Evolutionary conservation across 35 echinoderm and acorn worm genomes (phyloP).

Genomic region (Hemicentrotus pulcherrimus): DNA sequence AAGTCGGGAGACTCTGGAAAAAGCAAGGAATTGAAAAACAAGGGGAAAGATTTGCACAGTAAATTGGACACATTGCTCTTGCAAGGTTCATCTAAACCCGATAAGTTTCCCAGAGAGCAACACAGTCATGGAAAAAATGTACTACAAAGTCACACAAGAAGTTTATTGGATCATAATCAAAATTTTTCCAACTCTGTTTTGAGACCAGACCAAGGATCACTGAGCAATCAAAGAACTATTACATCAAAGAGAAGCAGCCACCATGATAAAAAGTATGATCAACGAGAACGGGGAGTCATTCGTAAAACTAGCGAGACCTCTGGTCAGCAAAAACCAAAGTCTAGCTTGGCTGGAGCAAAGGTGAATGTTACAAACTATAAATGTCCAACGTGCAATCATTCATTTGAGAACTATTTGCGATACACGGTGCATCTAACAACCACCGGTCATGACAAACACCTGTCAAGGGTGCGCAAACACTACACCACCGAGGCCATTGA

Average conservation of each 20-base stretch:
- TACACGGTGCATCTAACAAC: slow-evolving; percentile 77
- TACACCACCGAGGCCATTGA: slow-evolving; percentile 58
- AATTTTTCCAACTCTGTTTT: slow-evolving; percentile 3
- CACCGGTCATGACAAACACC: slow-evolving; percentile 67
- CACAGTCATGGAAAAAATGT: not conserved
- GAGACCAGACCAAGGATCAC: not conserved
- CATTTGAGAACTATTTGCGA: slow-evolving; percentile 77
- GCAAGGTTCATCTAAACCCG: slow-evolving; percentile 23
- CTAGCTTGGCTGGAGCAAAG: not conserved
- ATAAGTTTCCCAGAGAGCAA: slow-evolving; percentile 24
- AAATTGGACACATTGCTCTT: slow-evolving; percentile 18
- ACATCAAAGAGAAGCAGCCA: not conserved
- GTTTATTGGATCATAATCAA: slow-evolving; percentile 28
- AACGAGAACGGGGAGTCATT: not conserved
- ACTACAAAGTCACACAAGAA: not conserved
- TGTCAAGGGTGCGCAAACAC: slow-evolving; percentile 46
- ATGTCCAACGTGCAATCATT: slow-evolving; percentile 63
- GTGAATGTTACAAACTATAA: slow-evolving; percentile 56
- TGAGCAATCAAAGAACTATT: not conserved
- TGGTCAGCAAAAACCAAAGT: not conserved
- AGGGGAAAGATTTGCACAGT: slow-evolving; percentile 24
- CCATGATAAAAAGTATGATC: slow-evolving; percentile 5
- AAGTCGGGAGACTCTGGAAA: slow-evolving; percentile 14
- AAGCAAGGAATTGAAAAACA: slow-evolving; percentile 14
- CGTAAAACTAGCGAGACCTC: not conserved